A percentile compares a stretch with the other conserved stretches of the same genome.
These are phyloP conservation scores for Argentina silus DNA, from an alignment of 2,797 vertebrate species.

Conservation along the genomic window DNA sequence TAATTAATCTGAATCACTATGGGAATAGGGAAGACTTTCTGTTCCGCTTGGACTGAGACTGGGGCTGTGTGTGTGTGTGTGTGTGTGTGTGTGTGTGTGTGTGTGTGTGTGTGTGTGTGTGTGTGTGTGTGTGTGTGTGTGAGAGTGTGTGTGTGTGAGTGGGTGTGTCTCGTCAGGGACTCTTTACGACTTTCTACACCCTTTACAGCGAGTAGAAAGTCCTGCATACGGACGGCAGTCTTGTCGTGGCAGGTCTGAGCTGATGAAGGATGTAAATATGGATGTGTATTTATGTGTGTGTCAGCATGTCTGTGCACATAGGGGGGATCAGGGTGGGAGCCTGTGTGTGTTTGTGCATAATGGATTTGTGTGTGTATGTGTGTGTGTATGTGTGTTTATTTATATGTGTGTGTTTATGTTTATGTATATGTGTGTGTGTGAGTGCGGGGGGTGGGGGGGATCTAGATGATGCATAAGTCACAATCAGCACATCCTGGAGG, in stretches of 20 bases:
- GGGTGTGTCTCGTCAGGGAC: background rate
- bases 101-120: conserved; percentile 10
- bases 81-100: conserved; percentile 14
- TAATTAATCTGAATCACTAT: background rate
- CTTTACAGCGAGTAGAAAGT: conserved; percentile 49
- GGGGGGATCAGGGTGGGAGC: conserved; percentile 10
- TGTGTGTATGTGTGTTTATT: conserved; percentile 3
- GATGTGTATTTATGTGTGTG: conserved; percentile 40
- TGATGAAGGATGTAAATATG: background rate
- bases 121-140: background rate
- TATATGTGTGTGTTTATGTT: conserved; percentile 16
- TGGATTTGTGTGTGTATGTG: conserved; percentile 8
- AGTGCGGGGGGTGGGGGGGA: too few relatives aligned
- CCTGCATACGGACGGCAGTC: background rate
- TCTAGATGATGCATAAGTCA: conserved; percentile 12
- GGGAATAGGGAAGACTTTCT: background rate
- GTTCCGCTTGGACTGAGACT: background rate
- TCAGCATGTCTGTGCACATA: conserved; percentile 12
- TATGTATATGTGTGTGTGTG: background rate
- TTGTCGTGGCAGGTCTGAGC: conserved; percentile 42
- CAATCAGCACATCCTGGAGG: conserved; percentile 30
- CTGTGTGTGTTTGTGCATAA: conserved; percentile 21
- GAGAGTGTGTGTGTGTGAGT: too few relatives aligned
- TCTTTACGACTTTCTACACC: too few relatives aligned
- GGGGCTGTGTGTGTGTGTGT: conserved; percentile 18